phyloP scores from a whole-genome alignment of 23 tunicate genomes.

The Trididemnum nubilum region DNA sequence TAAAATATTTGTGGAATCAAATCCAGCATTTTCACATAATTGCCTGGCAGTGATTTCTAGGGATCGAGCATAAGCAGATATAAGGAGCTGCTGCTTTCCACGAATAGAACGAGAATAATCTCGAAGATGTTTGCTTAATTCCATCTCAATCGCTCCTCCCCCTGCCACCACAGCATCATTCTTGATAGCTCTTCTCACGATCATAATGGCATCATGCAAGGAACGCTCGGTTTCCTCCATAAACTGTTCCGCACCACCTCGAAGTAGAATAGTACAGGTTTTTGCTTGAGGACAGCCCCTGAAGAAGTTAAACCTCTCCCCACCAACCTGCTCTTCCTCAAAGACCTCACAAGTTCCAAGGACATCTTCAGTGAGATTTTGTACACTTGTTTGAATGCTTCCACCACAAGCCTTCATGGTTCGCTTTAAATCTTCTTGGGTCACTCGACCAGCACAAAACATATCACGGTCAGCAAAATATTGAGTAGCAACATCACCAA shows the following conservation, averaged over 20 bases:
- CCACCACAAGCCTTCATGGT: slow-evolving; percentile 99
- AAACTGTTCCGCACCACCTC: slow-evolving; percentile 99
- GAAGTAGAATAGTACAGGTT: slow-evolving; percentile 89
- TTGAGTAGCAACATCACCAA: slow-evolving; percentile 99
- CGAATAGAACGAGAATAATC: slow-evolving; percentile 79
- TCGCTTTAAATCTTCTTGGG: slow-evolving; percentile 82
- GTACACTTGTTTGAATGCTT: slow-evolving; percentile 89
- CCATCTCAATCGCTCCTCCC: slow-evolving; percentile 99
- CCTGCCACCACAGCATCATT: slow-evolving; percentile 98
- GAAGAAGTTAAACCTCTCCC: slow-evolving; percentile 95
- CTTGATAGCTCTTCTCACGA: slow-evolving; percentile 94
- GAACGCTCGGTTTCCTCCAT: slow-evolving; percentile 99
- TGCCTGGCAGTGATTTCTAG: slow-evolving; percentile 89
- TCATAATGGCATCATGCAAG: slow-evolving; percentile 98
- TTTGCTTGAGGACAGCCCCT: slow-evolving; percentile 94
- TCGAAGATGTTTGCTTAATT: slow-evolving; percentile 83
- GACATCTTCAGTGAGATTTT: slow-evolving; percentile 79
- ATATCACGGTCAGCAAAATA: slow-evolving; percentile 98
- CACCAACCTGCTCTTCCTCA: slow-evolving; percentile 96
- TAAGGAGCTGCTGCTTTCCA: slow-evolving; percentile 93
- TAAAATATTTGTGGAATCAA: slow-evolving; percentile 93
- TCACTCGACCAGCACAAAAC: slow-evolving; percentile 99
- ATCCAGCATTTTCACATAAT: slow-evolving; percentile 98
- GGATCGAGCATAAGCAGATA: slow-evolving; percentile 95
- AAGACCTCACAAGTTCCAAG: slow-evolving; percentile 92